Evolutionary conservation across 2,797 vertebrate genomes (phyloP).

Genomic region (Rachycentron canadum): DNA sequence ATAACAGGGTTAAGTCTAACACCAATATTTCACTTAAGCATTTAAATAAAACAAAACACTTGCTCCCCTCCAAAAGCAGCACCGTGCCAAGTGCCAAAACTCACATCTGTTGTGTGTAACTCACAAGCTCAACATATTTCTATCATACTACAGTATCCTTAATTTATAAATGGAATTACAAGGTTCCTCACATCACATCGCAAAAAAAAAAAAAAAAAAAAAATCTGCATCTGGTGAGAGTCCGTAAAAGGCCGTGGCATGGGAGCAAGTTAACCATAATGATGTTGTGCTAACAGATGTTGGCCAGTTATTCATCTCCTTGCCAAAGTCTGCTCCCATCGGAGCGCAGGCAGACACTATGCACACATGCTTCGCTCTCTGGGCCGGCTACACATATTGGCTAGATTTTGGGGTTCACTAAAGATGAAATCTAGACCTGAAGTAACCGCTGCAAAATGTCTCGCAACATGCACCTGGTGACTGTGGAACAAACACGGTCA

Average conservation of each 20-base stretch:
- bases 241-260: conserved; percentile 70
- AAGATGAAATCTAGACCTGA: conserved; percentile 73
- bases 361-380: conserved; percentile 69
- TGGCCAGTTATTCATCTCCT: conserved; percentile 82
- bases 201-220: conserved; percentile 6
- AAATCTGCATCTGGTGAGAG: conserved; percentile 74
- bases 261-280: conserved; percentile 80
- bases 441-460: conserved; percentile 72
- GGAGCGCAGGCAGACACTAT: conserved; percentile 70
- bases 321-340: conserved; percentile 77
- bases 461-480: conserved; percentile 58
- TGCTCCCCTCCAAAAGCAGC: conserved; percentile 47
- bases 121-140: conserved; percentile 56
- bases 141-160: conserved; percentile 57
- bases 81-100: conserved; percentile 44
- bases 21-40: conserved; percentile 40
- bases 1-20: conserved; percentile 33
- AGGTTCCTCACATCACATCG: conserved; percentile 53
- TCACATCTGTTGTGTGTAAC: conserved; percentile 72
- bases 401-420: conserved; percentile 59
- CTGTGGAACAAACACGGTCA: conserved; percentile 42
- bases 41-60: conserved; percentile 59
- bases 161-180: conserved; percentile 74
- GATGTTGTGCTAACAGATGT: conserved; percentile 87
- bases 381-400: conserved; percentile 58